phyloP scores from a whole-genome alignment of 2,113 vertebrate species.

The Hemiscyllium ocellatum region DNA sequence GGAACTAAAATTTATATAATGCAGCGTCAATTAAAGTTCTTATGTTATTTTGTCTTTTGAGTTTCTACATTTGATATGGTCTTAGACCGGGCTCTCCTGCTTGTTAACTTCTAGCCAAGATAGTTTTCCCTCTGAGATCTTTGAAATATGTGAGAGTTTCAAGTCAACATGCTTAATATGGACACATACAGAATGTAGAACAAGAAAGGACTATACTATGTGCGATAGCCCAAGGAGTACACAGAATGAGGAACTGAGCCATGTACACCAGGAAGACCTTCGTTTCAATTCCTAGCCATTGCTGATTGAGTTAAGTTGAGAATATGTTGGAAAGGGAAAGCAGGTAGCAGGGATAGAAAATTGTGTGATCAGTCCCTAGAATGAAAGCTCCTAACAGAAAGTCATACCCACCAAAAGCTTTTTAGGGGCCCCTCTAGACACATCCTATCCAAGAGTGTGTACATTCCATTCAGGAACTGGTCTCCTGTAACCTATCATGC shows the following conservation, averaged over 20 bases:
- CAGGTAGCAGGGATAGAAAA: too few relatives aligned
- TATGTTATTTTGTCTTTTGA: neutral
- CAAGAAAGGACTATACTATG: neutral
- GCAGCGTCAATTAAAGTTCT: conserved; percentile 28
- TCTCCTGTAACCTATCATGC: too few relatives aligned
- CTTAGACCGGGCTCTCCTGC: neutral
- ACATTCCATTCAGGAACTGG: too few relatives aligned
- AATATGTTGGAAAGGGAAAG: too few relatives aligned
- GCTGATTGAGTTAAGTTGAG: neutral
- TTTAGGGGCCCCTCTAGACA: too few relatives aligned
- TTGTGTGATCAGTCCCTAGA: too few relatives aligned
- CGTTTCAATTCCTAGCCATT: neutral
- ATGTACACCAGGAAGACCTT: neutral
- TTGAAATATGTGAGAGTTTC: neutral
- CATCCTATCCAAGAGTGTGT: too few relatives aligned
- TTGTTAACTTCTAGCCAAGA: neutral
- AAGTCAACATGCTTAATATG: neutral
- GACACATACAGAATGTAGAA: neutral
- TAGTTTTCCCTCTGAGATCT: neutral
- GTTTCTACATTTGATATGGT: neutral
- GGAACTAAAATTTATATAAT: neutral
- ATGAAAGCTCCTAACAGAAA: too few relatives aligned
- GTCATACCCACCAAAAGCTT: too few relatives aligned
- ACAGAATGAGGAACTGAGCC: neutral
- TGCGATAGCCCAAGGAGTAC: neutral